These are phyloP conservation scores for Phyto melanocephala DNA, from an alignment of 2,888 invertebrate species.

Conservation along the genomic window DNA sequence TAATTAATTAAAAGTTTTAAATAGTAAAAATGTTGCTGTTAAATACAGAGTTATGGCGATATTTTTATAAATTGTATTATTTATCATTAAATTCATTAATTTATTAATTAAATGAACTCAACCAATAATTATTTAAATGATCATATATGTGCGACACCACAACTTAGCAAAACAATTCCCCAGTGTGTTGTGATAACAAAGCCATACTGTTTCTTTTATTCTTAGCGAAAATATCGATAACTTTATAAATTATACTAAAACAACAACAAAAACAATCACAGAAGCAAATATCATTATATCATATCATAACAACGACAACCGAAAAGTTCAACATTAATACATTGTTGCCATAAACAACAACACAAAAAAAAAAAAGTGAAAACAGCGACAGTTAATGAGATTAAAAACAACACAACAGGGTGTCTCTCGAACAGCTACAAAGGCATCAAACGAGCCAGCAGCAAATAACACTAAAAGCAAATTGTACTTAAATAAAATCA, in stretches of 20 bases:
- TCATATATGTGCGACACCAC: no score
- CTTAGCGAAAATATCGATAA: constrained; percentile 48
- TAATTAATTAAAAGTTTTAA: no score
- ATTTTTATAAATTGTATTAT: no score
- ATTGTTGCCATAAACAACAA: constrained; percentile 11
- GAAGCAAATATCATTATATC: constrained; percentile 12
- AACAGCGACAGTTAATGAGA: constrained; percentile 66
- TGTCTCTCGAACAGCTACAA: constrained; percentile 6
- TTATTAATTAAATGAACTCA: no score
- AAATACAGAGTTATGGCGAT: no score
- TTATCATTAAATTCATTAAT: background rate
- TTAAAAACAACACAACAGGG: constrained; percentile 65
- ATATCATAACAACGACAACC: background rate
- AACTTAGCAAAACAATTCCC: constrained; percentile 15
- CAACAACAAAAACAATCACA: background rate
- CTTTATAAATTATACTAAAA: constrained; percentile 25
- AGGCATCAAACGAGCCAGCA: constrained; percentile 26
- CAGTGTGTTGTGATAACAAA: background rate
- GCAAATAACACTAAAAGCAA: background rate
- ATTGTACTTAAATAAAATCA: constrained; percentile 36
- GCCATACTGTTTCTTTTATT: constrained; percentile 2
- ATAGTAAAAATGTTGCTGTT: no score
- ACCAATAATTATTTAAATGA: no score
- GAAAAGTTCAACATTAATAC: background rate
- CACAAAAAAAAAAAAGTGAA: constrained; percentile 20